These are phyloP conservation scores for Scaptomyza polygonia DNA, from an alignment of 2,888 invertebrate species.

Conservation along the genomic window DNA sequence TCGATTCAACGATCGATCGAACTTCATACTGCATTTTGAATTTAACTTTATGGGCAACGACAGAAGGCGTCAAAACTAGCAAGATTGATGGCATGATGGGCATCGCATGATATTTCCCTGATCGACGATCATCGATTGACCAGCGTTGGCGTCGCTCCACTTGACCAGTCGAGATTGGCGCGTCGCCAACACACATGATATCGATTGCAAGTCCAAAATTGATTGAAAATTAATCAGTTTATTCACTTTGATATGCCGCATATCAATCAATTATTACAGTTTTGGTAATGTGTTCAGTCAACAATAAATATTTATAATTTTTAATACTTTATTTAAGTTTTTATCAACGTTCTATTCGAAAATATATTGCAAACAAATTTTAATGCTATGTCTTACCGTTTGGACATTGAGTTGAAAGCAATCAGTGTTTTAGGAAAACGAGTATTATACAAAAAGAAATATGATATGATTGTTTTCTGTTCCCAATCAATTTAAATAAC, in stretches of 20 bases:
- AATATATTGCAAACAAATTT: too few species aligned
- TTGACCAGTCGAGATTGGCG: constrained; percentile 35
- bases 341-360: too few species aligned
- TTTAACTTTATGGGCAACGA: constrained; percentile 24
- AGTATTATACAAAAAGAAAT: too few species aligned
- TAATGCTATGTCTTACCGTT: too few species aligned
- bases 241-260: constrained; percentile 35
- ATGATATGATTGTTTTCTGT: too few species aligned
- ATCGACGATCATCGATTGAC: constrained; percentile 41
- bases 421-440: too few species aligned
- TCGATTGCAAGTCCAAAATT: constrained; percentile 27
- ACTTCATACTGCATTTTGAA: constrained; percentile 42
- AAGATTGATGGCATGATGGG: constrained; percentile 66
- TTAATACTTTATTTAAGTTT: neutral
- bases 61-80: constrained; percentile 64
- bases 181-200: constrained; percentile 19
- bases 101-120: constrained; percentile 31
- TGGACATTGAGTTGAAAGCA: too few species aligned
- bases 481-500: too few species aligned
- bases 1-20: constrained; percentile 52
- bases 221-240: constrained; percentile 25
- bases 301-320: neutral
- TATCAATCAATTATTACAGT: neutral
- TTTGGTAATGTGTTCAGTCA: neutral
- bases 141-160: constrained; percentile 30